Base-by-base conservation (phyloP, 1,140 invertebrate genomes). In the Macrocentrus cingulum region DNA sequence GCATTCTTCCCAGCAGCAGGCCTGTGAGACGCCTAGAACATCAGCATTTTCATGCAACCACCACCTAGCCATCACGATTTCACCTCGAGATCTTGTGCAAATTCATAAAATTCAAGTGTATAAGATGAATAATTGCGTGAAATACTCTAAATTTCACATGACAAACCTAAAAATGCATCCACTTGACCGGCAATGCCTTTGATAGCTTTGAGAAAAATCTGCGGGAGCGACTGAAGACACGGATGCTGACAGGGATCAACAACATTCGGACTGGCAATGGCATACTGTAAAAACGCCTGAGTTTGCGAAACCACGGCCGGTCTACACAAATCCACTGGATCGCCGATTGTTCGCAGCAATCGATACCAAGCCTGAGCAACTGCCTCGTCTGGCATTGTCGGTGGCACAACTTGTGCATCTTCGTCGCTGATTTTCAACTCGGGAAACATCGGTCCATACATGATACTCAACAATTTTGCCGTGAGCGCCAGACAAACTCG, bases 321-420 rank as follows among this genome's bases (percentile, higher is more conserved):
- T 22, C 91, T 86, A 67, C 92, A 94, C 45, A 99, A 81, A 66
- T 95, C 94, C 0, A 95, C 91, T 0, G 96, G 96, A 79, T 97
- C 97, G 18, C 95, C 94, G 60, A 97, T 86, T 29, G 91, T 92
- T 65, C 97, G 92, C 32, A 98, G 78, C 66, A 98, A 88, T 56
- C 95, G 85, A 79, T 94, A 98, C 95, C 95, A 98, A 68, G 89
- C 89, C 81, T 98, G 95, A 32, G 91, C 89, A 11, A 97, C 87
- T 59, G 91, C 91, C 72, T 97, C 94, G 62, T 91, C 86, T 16
- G 85, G 85, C 90, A 97, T 96, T 36, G 88, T 88, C 3, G 78
- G 67, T 13, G 94, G 90, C 42, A 96, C 90, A 2, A 94, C 71
- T 63, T 87, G 85, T 4, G 83, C 79, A 73, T 96, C 93, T 67